Conservation (phyloP, 2,888 invertebrate species). For the Neria commutata region DNA sequence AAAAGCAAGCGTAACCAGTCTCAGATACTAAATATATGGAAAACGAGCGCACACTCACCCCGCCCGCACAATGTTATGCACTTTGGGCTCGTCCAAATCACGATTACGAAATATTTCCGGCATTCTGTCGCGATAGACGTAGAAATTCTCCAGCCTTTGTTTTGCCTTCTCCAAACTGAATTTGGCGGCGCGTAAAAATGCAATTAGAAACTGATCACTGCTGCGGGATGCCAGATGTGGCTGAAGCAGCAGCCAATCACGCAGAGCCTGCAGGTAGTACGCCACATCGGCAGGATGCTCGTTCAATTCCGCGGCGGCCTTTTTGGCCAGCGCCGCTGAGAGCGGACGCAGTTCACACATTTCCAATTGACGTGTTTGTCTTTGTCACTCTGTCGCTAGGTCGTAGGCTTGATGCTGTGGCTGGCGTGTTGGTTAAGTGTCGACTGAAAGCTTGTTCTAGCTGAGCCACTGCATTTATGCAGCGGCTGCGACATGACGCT, state of each 20-base stretch:
- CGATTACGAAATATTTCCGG: constrained; percentile 63
- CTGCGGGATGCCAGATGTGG: constrained; percentile 58
- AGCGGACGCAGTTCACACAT: background rate
- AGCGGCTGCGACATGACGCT: background rate
- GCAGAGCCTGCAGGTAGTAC: constrained; percentile 58
- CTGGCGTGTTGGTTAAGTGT: background rate
- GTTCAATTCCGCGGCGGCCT: constrained; percentile 60
- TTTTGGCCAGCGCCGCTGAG: constrained; percentile 33
- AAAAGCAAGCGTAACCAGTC: constrained; percentile 18
- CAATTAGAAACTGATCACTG: constrained; percentile 61
- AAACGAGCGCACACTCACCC: constrained; percentile 33
- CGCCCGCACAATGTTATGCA: constrained; percentile 23
- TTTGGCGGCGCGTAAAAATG: constrained; percentile 63
- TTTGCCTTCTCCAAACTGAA: constrained; percentile 64
- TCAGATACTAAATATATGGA: background rate
- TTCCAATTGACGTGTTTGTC: too few relatives aligned
- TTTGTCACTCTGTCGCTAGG: too few relatives aligned
- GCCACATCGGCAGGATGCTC: constrained; percentile 59
- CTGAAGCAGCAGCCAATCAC: constrained; percentile 60
- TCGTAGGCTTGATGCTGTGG: background rate
- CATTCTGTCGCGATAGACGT: constrained; percentile 50
- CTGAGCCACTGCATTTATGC: constrained; percentile 1
- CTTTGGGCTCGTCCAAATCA: constrained; percentile 28
- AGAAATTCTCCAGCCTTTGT: constrained; percentile 64
- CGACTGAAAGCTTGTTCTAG: constrained; percentile 5